These are phyloP conservation scores for Mactromeris polynyma DNA, from an alignment of 2,888 invertebrate species.

Conservation along the genomic window DNA sequence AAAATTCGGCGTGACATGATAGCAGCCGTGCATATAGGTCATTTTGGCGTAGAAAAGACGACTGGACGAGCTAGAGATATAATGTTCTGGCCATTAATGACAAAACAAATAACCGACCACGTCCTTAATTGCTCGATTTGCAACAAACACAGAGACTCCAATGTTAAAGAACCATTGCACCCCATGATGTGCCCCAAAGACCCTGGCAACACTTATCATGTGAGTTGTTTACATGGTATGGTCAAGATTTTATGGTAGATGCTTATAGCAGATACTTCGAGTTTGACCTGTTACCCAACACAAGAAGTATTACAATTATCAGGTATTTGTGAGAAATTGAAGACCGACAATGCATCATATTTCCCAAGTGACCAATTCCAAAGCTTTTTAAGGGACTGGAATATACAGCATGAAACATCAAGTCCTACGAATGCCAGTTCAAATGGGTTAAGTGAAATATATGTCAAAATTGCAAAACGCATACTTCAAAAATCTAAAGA, in stretches of 20 bases:
- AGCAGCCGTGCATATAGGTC: slow-evolving; percentile 7
- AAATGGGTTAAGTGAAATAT: neutral
- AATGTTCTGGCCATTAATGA: slow-evolving; percentile 25
- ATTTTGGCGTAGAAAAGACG: neutral
- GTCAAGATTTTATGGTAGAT: neutral
- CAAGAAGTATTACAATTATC: neutral
- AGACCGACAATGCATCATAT: neutral
- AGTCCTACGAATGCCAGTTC: neutral
- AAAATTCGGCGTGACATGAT: slow-evolving; percentile 23
- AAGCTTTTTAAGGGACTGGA: neutral
- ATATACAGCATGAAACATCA: neutral
- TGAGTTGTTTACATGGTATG: neutral
- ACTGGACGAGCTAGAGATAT: neutral
- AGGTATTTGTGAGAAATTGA: neutral
- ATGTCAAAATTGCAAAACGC: neutral
- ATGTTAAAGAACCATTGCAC: neutral
- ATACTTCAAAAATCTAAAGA: neutral
- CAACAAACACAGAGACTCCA: neutral
- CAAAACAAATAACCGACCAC: neutral
- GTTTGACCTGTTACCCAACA: neutral
- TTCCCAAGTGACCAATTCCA: neutral
- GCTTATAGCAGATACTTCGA: neutral
- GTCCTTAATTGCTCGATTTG: neutral
- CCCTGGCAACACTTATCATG: neutral
- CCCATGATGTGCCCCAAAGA: slow-evolving; percentile 1